Evolutionary conservation across 2,113 vertebrate genomes (phyloP).

Genomic region (Neotragus moschatus): DNA sequence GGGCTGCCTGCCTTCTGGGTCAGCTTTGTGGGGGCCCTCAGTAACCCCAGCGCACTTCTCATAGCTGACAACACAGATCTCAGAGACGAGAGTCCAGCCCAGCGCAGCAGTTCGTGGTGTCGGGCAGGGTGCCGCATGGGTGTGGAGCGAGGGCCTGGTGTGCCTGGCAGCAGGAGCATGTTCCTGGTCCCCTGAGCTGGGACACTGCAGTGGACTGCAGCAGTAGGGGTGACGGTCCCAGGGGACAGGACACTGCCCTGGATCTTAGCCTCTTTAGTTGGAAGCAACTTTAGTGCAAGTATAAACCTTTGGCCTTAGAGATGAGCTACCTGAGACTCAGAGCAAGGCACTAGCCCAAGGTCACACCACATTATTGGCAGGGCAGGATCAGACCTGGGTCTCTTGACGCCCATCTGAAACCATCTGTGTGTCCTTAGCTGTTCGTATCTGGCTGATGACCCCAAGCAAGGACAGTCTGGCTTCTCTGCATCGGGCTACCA

Average conservation of each 20-base stretch:
- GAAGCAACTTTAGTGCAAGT: not conserved
- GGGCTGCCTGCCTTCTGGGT: not conserved
- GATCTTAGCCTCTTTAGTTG: not conserved
- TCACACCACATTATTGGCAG: not conserved
- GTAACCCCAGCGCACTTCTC: not conserved
- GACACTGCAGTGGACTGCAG: too few relatives aligned
- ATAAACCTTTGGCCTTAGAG: not conserved
- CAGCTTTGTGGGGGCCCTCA: not conserved
- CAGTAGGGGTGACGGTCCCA: too few relatives aligned
- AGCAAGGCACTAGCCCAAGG: not conserved
- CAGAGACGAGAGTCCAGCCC: not conserved
- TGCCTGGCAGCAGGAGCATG: not conserved
- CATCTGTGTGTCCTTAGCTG: not conserved
- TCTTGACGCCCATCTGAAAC: not conserved
- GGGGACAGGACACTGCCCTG: too few relatives aligned
- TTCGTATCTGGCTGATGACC: not conserved
- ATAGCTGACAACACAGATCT: not conserved
- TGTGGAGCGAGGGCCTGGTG: not conserved
- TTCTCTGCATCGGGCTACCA: not conserved
- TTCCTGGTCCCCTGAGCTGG: not conserved
- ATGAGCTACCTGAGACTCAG: not conserved
- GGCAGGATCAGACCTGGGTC: not conserved
- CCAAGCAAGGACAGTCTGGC: not conserved
- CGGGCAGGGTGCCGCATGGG: rapidly evolving
- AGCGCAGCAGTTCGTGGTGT: too few relatives aligned